Evolutionary conservation across 2,797 vertebrate genomes (phyloP), one percentile per base, ranked within the genome.

Genomic region (Monodelphis domestica): DNA sequence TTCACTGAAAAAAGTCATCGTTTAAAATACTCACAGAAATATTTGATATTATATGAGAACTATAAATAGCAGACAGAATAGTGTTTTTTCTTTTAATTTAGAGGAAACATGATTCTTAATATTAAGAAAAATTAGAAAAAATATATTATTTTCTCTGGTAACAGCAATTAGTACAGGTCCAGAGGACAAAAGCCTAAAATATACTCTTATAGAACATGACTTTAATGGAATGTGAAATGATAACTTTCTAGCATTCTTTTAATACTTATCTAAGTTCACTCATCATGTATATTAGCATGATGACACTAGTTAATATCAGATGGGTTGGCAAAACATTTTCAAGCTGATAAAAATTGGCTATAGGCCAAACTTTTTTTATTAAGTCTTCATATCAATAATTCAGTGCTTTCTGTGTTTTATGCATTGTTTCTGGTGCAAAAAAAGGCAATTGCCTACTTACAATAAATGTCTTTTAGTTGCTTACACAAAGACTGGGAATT

Each of bases 101-200:
- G 1, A 90, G 26, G 28, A 93, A 1, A 88, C 89, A 94, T 50
- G 52, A 38, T 53, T 30, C 87, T 51, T 89, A 52, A 51, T 53
- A 87, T 45, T 91, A 10, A 9, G 91, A 5, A 89, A 56, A 92
- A 7, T 94, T 28, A 53, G 88, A 30, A 78, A 94, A 57, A n/a
- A 14, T 29, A 57, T 1, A 89, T 7, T 87, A 55, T 55, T 63
- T 87, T 63, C 87, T 33, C 45, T 91, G 30, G 26, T 29, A 55
- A 29, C 15, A 63, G 56, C 11, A 53, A 38, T 57, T 91, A 7
- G 87, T 78, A 54, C 0, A 91, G 11, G 30, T 1, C 33, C 3
- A 50, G 10, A 54, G 12, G n/a, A 1, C 55, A 45, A 89, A 4
- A 55, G 1, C 26, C 11, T 30, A 89, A 55, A 30, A 9, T 50